Evolutionary conservation across 2,113 vertebrate genomes (phyloP), one percentile per base, ranked within the genome.

Genomic region (Glaucomys volans): DNA sequence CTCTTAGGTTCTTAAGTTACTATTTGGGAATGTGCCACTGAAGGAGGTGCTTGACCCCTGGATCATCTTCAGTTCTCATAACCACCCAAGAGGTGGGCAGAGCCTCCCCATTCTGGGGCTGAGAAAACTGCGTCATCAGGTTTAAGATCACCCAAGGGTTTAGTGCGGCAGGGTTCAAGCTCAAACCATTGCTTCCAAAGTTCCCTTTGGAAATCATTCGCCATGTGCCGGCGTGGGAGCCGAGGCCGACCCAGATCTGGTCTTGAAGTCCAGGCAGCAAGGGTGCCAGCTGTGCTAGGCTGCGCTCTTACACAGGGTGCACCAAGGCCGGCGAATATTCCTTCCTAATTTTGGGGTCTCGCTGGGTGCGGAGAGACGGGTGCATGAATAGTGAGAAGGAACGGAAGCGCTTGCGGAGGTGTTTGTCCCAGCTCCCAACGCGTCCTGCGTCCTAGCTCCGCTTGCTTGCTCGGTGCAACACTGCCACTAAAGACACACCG

Each of bases 161-260:
- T 44, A 30, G 8, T 17, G 16, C 52, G 44, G 16, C 42, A 81
- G 9, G 40, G 3, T 37, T 83, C 62, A 82, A 20, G 44, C 18
- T 35, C 22, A 14, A 42, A 44, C 14, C 35, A 42, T 10, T 12
- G 59, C 14, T n/a, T 50, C 40, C n/a, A 69, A 69, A 90, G 81
- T 24, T n/a, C 17, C 9, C 16, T 8, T 26, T 50, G 13, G 37
- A 37, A 86, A 18, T 1, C 75, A n/a, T 57, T 62, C 0, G 9
- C 24, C 12, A 14, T 5, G 8, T 26, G 30, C 20, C 10, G 7
- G 30, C 37, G 0, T 1, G 4, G 32, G 54, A 57, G 26, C 1
- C 2, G 8, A 64, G 64, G 16, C 32, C 3, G 3, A 13, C 30
- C 2, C 9, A 0, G 47, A 37, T 17, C 69, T 32, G 5, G 0